These are phyloP conservation scores for Caenorhabditis zanzibari DNA, from an alignment of 2,888 invertebrate species.

Conservation along the genomic window DNA sequence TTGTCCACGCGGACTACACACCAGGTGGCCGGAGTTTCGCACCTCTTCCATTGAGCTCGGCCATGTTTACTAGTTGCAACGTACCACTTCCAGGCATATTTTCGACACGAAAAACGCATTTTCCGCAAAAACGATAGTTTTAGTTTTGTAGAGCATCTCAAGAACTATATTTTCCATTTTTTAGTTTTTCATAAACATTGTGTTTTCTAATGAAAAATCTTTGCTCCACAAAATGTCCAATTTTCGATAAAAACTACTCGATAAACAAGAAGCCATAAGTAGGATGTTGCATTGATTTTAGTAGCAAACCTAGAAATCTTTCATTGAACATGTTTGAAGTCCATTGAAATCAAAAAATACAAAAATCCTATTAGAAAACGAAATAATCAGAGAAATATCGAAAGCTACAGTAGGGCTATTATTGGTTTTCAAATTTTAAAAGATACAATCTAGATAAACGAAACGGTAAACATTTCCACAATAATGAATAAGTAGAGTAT, in stretches of 20 bases:
- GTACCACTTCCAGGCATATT: not conserved
- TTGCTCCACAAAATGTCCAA: not conserved
- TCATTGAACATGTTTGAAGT: too few species aligned
- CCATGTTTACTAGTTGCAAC: constrained; percentile 12
- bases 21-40: constrained; percentile 12
- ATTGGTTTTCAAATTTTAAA: too few species aligned
- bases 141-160: constrained; percentile 2
- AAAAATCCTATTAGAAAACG: not conserved
- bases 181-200: not conserved
- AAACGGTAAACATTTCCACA: too few species aligned
- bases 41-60: not conserved
- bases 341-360: too few species aligned
- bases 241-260: not conserved
- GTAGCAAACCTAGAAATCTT: not conserved
- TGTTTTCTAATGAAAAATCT: not conserved
- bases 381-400: not conserved
- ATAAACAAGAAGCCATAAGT: not conserved
- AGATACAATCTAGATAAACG: too few species aligned
- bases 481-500: too few species aligned
- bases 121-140: not conserved
- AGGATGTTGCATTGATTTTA: not conserved
- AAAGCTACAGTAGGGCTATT: too few species aligned
- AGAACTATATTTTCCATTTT: not conserved
- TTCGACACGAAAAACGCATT: not conserved
- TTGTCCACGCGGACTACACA: constrained; percentile 46